Conservation (phyloP, 2,797 vertebrate species). For the Zonotrichia albicollis region DNA sequence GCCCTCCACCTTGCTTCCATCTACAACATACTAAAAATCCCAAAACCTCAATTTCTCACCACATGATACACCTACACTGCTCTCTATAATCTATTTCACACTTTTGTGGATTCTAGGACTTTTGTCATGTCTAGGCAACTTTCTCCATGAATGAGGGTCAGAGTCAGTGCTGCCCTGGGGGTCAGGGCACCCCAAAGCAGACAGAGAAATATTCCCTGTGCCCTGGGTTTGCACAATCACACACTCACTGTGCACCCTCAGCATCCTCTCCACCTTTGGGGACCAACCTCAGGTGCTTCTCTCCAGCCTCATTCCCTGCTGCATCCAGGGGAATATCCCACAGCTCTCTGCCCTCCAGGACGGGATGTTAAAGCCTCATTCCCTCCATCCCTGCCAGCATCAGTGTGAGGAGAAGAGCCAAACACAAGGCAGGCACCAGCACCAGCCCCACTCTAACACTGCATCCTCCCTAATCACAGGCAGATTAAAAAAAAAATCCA, state of each 20-base stretch:
- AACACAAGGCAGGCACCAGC: not conserved
- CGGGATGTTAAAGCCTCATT: not conserved
- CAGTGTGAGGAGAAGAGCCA: not conserved
- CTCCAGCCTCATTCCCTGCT: not conserved
- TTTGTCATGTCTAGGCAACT: too few relatives aligned
- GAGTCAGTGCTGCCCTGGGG: too few relatives aligned
- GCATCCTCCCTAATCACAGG: constrained; percentile 30
- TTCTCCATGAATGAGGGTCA: too few relatives aligned
- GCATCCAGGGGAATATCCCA: not conserved
- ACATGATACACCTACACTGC: too few relatives aligned
- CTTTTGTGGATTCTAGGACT: too few relatives aligned
- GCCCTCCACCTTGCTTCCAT: too few relatives aligned
- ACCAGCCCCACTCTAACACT: not conserved
- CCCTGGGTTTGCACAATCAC: not conserved
- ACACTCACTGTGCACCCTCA: rapidly evolving
- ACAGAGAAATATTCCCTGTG: too few relatives aligned
- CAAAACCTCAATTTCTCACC: too few relatives aligned
- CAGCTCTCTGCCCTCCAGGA: not conserved
- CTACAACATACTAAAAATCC: too few relatives aligned
- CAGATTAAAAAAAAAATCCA: constrained; percentile 55
- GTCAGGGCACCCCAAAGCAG: too few relatives aligned
- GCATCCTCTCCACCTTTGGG: rapidly evolving
- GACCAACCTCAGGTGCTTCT: not conserved
- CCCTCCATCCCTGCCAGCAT: not conserved
- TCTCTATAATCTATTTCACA: too few relatives aligned